Evolutionary conservation across 2,797 vertebrate species (phyloP), one percentile per base, ranked within the genome.

Genomic region (Myotis daubentonii): DNA sequence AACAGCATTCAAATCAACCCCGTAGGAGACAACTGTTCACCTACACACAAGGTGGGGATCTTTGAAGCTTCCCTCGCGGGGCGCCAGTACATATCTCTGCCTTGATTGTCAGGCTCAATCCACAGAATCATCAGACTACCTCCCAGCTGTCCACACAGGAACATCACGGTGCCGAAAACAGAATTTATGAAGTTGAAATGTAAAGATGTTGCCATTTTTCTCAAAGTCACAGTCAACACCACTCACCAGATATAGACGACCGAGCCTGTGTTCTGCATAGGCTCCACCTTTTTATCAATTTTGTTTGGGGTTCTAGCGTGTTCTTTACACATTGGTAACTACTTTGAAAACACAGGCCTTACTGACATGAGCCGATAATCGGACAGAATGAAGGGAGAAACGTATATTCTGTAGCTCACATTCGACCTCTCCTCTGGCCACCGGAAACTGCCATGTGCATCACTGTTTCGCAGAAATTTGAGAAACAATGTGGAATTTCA

Each of bases 371-470:
- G 16, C 5, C 13, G 25, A 72, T 25, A 72, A 74, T 28, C 15
- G 70, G 84, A 82, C 68, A 38, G 53, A 86, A 41, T 36, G 79
- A 95, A 83, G 65, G 57, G 60, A 53, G 44, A 78, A 84, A 71
- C 33, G 19, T 0, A 33, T 76, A 51, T 80, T 60, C 4, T 53
- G 5, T 6, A 70, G 25, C 10, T 90, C 62, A 51, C 28, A 53
- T 78, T 71, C 89, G 55, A 66, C 53, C n/a, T 84, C 84, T 44
- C 86, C 20, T 79, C 62, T 87, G 93, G 47, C 74, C 23, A 81
- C 53, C 80, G 81, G 94, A 93, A 93, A 71, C 44, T 83, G 51
- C 20, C 66, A 78, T 94, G 80, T 53, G 41, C 23, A 84, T 55
- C 25, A 79, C 2, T 90, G 47, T 41, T 89, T 83, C 81, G 55